Percentiles rank a stretch among this genome's conserved stretches.
phyloP scores from a whole-genome alignment of 2,888 invertebrate genomes.

The Scaptomyza tumidula region DNA sequence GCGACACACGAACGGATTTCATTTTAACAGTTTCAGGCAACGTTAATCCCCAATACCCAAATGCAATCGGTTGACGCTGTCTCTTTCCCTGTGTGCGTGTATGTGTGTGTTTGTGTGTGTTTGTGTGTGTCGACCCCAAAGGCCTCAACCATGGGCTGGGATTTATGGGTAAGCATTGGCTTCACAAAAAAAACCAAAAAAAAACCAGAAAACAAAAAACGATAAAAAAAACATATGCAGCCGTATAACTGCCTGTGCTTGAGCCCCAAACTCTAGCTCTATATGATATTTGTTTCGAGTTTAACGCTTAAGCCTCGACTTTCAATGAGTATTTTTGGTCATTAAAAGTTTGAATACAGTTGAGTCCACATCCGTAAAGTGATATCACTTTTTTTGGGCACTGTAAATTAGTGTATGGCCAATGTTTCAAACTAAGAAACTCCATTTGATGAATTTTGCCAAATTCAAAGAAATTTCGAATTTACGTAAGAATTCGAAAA shows the following conservation, averaged over 20 bases:
- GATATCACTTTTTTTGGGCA: background rate
- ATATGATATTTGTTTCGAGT: conserved; percentile 19
- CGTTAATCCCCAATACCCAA: conserved; percentile 81
- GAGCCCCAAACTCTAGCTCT: conserved; percentile 6
- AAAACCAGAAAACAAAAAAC: background rate
- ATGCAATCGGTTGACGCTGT: conserved; percentile 72
- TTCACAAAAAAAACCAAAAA: background rate
- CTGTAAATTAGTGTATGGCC: background rate
- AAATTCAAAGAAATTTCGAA: background rate
- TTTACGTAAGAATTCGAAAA: background rate
- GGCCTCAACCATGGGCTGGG: conserved; percentile 47
- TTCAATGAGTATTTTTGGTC: conserved; percentile 23
- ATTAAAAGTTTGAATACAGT: conserved; percentile 13
- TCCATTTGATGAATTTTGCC: background rate
- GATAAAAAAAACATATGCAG: conserved; percentile 25
- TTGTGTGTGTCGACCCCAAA: conserved; percentile 44
- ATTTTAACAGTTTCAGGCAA: conserved; percentile 78
- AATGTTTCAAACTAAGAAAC: background rate
- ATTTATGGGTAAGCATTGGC: conserved; percentile 62
- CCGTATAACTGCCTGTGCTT: conserved; percentile 20
- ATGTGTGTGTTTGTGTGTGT: conserved; percentile 3
- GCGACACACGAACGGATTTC: conserved; percentile 75
- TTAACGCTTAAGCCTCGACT: conserved; percentile 36
- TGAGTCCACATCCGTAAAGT: background rate
- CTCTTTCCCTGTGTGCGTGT: background rate